Evolutionary conservation across 1,140 invertebrate genomes (phyloP).

Genomic region (Halictus rubicundus): DNA sequence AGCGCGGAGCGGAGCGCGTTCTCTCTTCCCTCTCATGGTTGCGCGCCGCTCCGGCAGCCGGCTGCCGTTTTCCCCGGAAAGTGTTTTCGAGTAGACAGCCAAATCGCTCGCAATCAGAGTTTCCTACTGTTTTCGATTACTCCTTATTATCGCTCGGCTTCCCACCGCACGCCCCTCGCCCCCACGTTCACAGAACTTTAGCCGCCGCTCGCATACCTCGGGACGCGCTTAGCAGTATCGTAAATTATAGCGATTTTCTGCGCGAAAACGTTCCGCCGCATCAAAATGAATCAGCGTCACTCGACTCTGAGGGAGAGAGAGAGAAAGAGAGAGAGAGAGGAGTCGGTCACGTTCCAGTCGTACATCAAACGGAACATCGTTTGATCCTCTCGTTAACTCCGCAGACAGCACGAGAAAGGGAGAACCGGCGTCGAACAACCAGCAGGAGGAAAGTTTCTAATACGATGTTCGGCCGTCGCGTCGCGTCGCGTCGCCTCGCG

Average conservation of each 20-base stretch:
- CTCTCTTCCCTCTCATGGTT: not conserved
- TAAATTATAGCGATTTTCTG: no score
- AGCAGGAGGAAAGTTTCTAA: not conserved
- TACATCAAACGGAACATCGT: slow-evolving; percentile 36
- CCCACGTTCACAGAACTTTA: no score
- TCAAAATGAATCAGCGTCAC: not conserved
- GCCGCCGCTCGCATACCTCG: no score
- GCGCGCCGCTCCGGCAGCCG: slow-evolving; percentile 13
- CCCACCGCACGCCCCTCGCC: not conserved
- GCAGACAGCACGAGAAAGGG: not conserved
- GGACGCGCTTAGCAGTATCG: no score
- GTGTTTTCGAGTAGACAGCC: slow-evolving; percentile 43
- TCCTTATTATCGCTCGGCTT: slow-evolving; percentile 20
- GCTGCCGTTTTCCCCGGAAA: slow-evolving; percentile 21
- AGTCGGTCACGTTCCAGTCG: slow-evolving; percentile 16
- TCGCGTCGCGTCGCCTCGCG: no score
- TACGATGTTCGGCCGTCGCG: not conserved
- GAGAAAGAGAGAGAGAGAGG: not conserved
- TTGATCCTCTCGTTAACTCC: slow-evolving; percentile 46
- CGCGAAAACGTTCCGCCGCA: not conserved
- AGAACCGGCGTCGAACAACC: not conserved
- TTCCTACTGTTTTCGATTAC: slow-evolving; percentile 36
- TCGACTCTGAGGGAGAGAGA: no score
- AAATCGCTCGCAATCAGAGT: slow-evolving; percentile 53
- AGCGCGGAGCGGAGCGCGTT: not conserved